Conservation (phyloP, 2,113 vertebrate species). For the Tamias sibiricus region DNA sequence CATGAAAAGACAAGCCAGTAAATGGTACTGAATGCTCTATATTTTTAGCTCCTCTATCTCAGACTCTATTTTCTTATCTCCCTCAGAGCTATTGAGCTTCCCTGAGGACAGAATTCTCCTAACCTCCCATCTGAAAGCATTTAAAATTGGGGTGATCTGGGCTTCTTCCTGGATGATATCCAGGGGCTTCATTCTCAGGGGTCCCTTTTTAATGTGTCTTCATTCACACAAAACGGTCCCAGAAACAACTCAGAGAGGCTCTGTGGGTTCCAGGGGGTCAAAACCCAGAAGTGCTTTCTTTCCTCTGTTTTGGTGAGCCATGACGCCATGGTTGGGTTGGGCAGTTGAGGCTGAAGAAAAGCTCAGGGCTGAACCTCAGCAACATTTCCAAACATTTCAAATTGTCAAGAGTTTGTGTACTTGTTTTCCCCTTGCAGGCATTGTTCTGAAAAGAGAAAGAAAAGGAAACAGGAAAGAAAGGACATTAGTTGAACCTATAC, state of each 20-base stretch:
- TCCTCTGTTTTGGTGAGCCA: not conserved
- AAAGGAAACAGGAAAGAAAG: not conserved
- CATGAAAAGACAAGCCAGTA: not conserved
- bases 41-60: not conserved
- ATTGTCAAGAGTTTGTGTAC: not conserved
- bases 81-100: not conserved
- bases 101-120: not conserved
- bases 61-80: rapidly evolving
- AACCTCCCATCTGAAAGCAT: not conserved
- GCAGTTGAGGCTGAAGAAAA: not conserved
- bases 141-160: not conserved
- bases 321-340: not conserved
- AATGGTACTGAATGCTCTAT: not conserved
- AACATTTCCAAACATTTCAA: not conserved
- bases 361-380: not conserved
- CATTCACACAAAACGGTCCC: not conserved
- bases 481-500: not conserved
- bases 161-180: not conserved
- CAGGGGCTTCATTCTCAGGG: not conserved
- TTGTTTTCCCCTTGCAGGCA: not conserved
- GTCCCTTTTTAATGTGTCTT: not conserved
- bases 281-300: not conserved
- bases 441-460: not conserved
- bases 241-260: not conserved
- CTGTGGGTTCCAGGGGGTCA: not conserved